Conservation (phyloP, 2,888 invertebrate genomes). For the Euclidia mi region DNA sequence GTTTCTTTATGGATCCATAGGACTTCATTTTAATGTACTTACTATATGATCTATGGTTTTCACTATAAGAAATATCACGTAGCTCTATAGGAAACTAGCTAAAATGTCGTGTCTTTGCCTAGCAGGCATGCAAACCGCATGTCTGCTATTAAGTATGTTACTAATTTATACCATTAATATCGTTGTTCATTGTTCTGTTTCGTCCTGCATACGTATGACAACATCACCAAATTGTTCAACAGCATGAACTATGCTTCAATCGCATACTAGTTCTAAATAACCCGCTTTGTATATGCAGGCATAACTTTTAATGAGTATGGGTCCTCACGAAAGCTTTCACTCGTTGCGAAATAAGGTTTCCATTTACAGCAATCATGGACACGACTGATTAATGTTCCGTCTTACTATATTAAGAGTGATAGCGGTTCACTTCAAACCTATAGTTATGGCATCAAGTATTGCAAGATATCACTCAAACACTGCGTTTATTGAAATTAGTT, state of each 20-base stretch:
- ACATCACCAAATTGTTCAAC: no score
- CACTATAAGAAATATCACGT: no score
- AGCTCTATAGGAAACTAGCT: no score
- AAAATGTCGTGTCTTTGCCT: no score
- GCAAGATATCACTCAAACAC: slow-evolving; percentile 16
- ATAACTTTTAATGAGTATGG: slow-evolving; percentile 36
- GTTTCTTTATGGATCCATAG: no score
- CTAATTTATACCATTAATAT: no score
- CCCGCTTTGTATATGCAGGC: background rate
- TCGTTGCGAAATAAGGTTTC: slow-evolving; percentile 48
- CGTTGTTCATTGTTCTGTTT: no score
- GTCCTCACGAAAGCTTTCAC: slow-evolving; percentile 39
- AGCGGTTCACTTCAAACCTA: slow-evolving; percentile 26
- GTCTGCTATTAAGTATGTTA: no score
- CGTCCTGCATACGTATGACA: no score
- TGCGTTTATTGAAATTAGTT: slow-evolving; percentile 29
- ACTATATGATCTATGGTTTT: no score
- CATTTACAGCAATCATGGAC: slow-evolving; percentile 40
- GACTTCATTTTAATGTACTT: no score
- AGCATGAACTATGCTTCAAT: background rate
- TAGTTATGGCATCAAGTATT: slow-evolving; percentile 42
- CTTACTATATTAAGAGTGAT: slow-evolving; percentile 49
- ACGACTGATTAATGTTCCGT: slow-evolving; percentile 49
- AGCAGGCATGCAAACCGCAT: no score
- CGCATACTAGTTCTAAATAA: slow-evolving; percentile 3